Base-by-base conservation (phyloP, 2,888 invertebrate species). In the Lysandra coridon region DNA sequence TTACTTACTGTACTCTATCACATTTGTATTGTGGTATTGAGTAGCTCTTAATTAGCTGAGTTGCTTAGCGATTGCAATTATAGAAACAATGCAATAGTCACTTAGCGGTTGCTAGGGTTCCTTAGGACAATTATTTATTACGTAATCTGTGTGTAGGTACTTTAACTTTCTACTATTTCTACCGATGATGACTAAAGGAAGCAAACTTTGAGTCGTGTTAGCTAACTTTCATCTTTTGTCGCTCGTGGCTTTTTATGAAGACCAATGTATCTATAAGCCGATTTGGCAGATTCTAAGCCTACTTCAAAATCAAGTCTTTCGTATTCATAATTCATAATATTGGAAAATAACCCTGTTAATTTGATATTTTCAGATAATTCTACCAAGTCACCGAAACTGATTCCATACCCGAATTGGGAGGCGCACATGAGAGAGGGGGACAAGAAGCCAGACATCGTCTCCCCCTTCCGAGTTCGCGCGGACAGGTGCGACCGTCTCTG, bases 341-440 rank as follows among this genome's bases (percentile, higher is more conserved):
- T 53, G 53, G 3, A 14, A 53, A 14, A 69, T 69, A 37, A 69
- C 4, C 33, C 33, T 14, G 1, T 33, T 6, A 33, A 33, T 69
- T 69, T 53, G 7, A 4, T n/a, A 78, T 80, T 95, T 95, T 49
- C 95, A 97, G 97, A 97, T 86, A 96, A 93, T 80, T 92, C 95
- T 0, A 95, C 95, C 0, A 95, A 94, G 80, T 96, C 97, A 5
- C 97, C 98, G 0, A 93, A 95, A 64, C 89, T 98, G 80, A 96
- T 94, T n/a, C 97, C 98, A 0, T 98, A 96, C 84, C 97, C 97
- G 0, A 96, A 96, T 83, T 98, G 97, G 97, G 96, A 96, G 81
- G 96, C 97, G 0, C 97, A 97, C 85, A 96, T 96, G 73, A 95
- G 91, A 69, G 90, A 88, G 10, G 89, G 88, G 30, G 94, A 92